Conservation (phyloP, 2,797 vertebrate genomes). For the Triplophysa yarkandensis region DNA sequence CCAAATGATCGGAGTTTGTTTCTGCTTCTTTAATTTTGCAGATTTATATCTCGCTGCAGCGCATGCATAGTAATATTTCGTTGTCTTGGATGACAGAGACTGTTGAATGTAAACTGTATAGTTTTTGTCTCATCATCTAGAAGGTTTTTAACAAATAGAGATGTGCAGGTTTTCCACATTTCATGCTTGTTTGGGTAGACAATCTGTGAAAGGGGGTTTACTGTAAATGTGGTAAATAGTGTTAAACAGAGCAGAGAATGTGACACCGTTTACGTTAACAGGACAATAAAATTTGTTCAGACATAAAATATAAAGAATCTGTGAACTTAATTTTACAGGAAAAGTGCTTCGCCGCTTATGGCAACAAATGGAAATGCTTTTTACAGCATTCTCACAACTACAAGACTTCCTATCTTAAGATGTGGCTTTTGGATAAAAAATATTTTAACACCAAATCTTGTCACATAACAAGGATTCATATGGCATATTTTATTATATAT, state of each 20-base stretch:
- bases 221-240: not conserved
- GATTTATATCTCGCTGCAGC: slow-evolving; percentile 50
- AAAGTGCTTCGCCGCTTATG: not conserved
- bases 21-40: slow-evolving; percentile 27
- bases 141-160: not conserved
- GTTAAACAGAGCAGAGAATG: not conserved
- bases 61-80: slow-evolving; percentile 19
- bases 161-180: not conserved
- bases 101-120: not conserved
- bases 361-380: not conserved
- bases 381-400: no score
- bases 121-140: not conserved
- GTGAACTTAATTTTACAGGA: not conserved
- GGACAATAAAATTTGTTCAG: not conserved
- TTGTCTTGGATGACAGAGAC: slow-evolving; percentile 44
- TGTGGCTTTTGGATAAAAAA: no score
- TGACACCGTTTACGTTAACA: not conserved
- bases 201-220: not conserved
- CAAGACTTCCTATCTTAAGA: no score
- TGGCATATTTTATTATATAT: no score
- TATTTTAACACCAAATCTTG: no score
- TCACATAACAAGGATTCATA: no score
- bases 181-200: not conserved
- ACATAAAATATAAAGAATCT: not conserved
- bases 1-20: slow-evolving; percentile 33